Evolutionary conservation across 2,888 invertebrate species (phyloP), one percentile per base, ranked within the genome.

Genomic region (Melanotus villosus): DNA sequence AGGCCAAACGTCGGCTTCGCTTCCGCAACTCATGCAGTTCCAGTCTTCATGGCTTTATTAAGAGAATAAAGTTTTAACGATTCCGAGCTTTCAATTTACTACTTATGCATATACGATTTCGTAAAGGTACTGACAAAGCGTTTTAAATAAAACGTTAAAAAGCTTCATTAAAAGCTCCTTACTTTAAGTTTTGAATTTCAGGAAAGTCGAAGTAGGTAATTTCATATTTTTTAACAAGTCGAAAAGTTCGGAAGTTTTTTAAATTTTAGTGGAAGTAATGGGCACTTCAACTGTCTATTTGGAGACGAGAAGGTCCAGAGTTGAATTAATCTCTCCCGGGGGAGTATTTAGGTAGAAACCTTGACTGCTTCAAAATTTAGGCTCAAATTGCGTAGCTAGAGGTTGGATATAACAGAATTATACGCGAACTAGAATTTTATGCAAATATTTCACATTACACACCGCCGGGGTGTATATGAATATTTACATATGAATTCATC

Each of bases 371-470:
- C 56, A 65, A 65, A 65, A 65, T 65, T 58, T 65, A 19, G 26
- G 45, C 50, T 50, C 36, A 65, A 65, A 65, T 65, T 65, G 58
- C 65, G 50, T 43, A 58, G 58, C 57, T 36, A 26, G 45, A 57
- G 65, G 32, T 45, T 41, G 65, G 18, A 50, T 58, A 57, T 65
- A 65, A 65, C 58, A 36, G 41, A 65, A 65, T 65, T 65, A 65
- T 65, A 26, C 65, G 58, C 50, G 18, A 65, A 58, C 58, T 58
- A 52, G 34, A 65, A 47, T 65, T 65, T 65, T 65, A 65, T 65
- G 65, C 65, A 65, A 65, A 65, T 65, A 65, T 58, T 65, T 65
- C 58, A 38, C 50, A 58, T 65, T 57, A 65, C 50, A 26, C 52
- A 36, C 47, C 41, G 41, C 7, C 36, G 34, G 47, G 57, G 38